Evolutionary conservation across 2,888 invertebrate genomes (phyloP).

Genomic region (Bimastos eiseni): DNA sequence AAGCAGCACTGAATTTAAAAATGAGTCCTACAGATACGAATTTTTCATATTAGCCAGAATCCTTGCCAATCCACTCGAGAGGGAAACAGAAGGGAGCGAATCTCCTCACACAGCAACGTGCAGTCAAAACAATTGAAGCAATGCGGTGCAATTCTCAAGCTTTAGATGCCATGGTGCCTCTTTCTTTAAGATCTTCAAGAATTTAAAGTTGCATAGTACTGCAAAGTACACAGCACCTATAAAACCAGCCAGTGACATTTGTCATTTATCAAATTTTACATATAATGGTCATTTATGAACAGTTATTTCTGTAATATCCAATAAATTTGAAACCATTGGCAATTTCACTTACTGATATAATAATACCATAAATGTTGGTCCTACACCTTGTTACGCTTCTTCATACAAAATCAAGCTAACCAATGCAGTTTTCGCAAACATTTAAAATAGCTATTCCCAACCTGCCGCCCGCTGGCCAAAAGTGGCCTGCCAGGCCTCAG

Average conservation of each 20-base stretch:
- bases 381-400: not conserved
- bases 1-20: not conserved
- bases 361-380: not conserved
- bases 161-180: not conserved
- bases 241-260: not conserved
- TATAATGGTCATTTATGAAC: not conserved
- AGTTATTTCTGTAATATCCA: not conserved
- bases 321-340: not conserved
- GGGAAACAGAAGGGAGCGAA: not conserved
- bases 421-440: not conserved
- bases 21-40: not conserved
- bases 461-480: too few relatives aligned
- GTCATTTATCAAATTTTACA: not conserved
- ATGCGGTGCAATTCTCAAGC: not conserved
- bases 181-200: too few relatives aligned
- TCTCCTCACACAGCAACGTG: too few relatives aligned
- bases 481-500: too few relatives aligned
- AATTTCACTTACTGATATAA: not conserved
- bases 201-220: too few relatives aligned
- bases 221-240: too few relatives aligned
- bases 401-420: not conserved
- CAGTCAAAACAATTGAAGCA: not conserved
- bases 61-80: not conserved
- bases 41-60: not conserved
- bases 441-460: too few relatives aligned